Percentiles rank a stretch among this genome's conserved stretches.
Evolutionary conservation across 1,140 invertebrate genomes (phyloP).

Genomic region (Solenopsis fugax): DNA sequence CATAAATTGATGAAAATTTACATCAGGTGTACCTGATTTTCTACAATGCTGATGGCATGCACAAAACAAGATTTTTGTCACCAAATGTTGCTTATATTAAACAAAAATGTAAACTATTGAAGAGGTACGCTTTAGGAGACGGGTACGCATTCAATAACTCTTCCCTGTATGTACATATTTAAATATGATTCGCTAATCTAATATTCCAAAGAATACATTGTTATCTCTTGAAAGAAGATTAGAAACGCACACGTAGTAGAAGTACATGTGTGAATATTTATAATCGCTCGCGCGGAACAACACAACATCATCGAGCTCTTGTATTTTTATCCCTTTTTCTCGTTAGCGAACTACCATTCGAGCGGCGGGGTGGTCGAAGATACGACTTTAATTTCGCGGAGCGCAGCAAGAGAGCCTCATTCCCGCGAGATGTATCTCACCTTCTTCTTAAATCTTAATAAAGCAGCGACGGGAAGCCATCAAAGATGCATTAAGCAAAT

Average conservation of each 20-base stretch:
- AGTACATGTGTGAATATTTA: conserved; percentile 10
- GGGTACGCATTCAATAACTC: too few relatives aligned
- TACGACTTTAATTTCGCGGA: conserved; percentile 51
- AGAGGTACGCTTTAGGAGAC: too few relatives aligned
- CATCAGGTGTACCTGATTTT: too few relatives aligned
- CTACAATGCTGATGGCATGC: too few relatives aligned
- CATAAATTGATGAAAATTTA: too few relatives aligned
- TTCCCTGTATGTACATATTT: not conserved
- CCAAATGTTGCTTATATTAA: too few relatives aligned
- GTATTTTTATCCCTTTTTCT: conserved; percentile 8
- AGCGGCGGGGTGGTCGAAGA: not conserved
- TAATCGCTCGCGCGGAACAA: not conserved
- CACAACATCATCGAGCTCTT: not conserved
- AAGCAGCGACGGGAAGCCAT: not conserved
- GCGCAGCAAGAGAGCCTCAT: not conserved
- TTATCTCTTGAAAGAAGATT: not conserved
- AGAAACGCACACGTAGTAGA: not conserved
- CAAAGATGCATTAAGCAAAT: conserved; percentile 40
- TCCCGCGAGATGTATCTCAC: conserved; percentile 17
- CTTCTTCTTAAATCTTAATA: conserved; percentile 36
- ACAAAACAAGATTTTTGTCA: too few relatives aligned
- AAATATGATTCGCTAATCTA: not conserved
- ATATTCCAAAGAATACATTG: not conserved
- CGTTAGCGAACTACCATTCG: conserved; percentile 9
- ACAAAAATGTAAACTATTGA: too few relatives aligned